Conservation (phyloP, 2,113 vertebrate species). For the Marmota flaviventris region DNA sequence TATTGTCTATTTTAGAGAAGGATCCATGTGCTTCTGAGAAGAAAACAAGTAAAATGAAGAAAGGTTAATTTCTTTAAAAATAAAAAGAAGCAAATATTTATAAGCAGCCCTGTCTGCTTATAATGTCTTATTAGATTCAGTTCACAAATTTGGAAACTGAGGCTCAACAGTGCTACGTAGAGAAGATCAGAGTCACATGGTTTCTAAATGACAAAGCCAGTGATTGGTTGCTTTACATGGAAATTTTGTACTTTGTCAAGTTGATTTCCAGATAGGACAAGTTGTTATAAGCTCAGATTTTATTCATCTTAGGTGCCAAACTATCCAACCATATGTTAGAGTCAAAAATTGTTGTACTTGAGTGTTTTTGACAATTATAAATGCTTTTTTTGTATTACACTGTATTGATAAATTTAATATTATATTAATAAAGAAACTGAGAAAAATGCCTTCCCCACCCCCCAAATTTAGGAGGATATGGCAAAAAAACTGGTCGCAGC, state of each 20-base stretch:
- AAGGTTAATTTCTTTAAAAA: too few relatives aligned
- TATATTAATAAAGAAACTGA: not conserved
- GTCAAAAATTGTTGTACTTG: not conserved
- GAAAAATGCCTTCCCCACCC: not conserved
- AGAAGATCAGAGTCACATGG: not conserved
- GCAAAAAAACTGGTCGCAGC: conserved; percentile 94
- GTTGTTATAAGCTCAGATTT: not conserved
- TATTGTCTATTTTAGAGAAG: too few relatives aligned
- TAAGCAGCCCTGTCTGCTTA: not conserved
- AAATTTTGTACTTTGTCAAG: not conserved
- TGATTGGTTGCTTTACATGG: not conserved
- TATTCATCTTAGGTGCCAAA: not conserved
- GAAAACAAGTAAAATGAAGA: too few relatives aligned
- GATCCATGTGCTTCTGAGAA: too few relatives aligned
- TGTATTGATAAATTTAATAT: not conserved
- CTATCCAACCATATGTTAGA: not conserved
- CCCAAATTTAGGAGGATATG: conserved; percentile 88
- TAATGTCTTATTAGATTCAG: not conserved
- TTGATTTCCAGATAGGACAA: not conserved
- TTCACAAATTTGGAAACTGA: not conserved
- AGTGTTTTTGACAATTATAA: not conserved
- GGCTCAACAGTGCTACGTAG: not conserved
- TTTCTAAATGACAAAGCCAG: not conserved
- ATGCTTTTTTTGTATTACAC: not conserved
- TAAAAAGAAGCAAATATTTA: not conserved